Evolutionary conservation across 2,888 invertebrate species (phyloP).

Genomic region (Danaus chrysippus): DNA sequence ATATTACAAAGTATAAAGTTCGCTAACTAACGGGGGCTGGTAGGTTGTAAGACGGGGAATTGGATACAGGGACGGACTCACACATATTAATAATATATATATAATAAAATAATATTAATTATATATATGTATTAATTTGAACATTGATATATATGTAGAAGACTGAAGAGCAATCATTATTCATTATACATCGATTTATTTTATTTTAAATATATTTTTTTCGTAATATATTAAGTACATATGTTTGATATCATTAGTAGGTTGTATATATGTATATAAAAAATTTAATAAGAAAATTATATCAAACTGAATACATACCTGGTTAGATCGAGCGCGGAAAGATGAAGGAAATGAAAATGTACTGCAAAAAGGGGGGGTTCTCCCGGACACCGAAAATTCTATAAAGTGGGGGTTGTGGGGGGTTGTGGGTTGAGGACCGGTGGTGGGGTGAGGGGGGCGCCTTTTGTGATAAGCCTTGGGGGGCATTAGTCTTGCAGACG

Average conservation of each 20-base stretch:
- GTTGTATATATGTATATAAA: background rate
- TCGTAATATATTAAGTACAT: too few relatives aligned
- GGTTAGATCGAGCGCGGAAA: slow-evolving; percentile 67
- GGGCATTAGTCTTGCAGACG: slow-evolving; percentile 70
- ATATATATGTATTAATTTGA: background rate
- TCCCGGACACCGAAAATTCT: slow-evolving; percentile 70
- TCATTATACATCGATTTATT: too few relatives aligned
- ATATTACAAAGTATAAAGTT: slow-evolving; percentile 80
- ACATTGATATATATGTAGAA: too few relatives aligned
- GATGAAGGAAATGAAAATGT: slow-evolving; percentile 80
- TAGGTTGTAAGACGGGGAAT: slow-evolving; percentile 78
- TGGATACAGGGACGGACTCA: slow-evolving; percentile 59
- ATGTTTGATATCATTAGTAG: too few relatives aligned
- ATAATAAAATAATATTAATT: background rate
- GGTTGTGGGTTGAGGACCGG: too few relatives aligned
- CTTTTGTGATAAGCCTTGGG: slow-evolving; percentile 72
- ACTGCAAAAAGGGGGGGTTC: slow-evolving; percentile 74
- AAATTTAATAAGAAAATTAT: background rate
- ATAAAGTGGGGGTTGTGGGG: slow-evolving; percentile 61
- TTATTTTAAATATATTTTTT: too few relatives aligned
- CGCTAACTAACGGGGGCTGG: slow-evolving; percentile 68
- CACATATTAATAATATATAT: background rate
- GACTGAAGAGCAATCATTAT: too few relatives aligned
- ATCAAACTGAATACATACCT: slow-evolving; percentile 47
- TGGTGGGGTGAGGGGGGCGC: slow-evolving; percentile 51